A percentile compares a stretch with the other conserved stretches of the same genome.
These are phyloP conservation scores for Vulpes ferrilata DNA, from an alignment of 2,113 vertebrate genomes.

Conservation along the genomic window DNA sequence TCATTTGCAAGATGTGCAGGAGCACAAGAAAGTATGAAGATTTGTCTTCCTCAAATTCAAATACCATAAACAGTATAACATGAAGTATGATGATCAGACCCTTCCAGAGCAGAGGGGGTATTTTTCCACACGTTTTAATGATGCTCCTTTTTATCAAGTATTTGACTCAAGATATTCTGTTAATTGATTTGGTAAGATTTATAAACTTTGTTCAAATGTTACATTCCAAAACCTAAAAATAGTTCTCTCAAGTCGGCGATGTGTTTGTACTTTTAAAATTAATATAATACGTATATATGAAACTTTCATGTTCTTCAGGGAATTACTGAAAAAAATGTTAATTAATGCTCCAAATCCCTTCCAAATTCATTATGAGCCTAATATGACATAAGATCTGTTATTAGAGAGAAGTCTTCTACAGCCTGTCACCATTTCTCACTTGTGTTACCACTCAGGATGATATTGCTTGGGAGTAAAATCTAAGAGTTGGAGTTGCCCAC, in stretches of 20 bases:
- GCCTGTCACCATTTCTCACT: constrained; percentile 18
- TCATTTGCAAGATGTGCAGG: not conserved
- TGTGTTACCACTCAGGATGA: constrained; percentile 19
- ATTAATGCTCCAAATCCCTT: constrained; percentile 12
- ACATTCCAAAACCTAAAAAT: not conserved
- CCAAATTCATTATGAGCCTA: constrained; percentile 47
- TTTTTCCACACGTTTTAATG: not conserved
- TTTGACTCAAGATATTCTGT: not conserved
- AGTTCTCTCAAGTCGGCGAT: not conserved
- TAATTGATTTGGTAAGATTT: constrained; percentile 46
- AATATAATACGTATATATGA: not conserved
- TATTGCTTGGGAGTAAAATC: not conserved
- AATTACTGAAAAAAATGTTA: not conserved
- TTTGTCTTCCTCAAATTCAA: not conserved
- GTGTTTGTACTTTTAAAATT: constrained; percentile 3
- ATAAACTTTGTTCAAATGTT: not conserved
- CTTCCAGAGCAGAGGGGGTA: not conserved
- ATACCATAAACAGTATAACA: not conserved
- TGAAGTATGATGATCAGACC: not conserved
- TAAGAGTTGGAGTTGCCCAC: not conserved
- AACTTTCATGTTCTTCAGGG: not conserved
- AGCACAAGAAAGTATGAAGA: not conserved
- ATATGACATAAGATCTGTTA: constrained; percentile 53
- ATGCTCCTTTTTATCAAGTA: not conserved
- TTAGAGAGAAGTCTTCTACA: not conserved